Evolutionary conservation across 2,113 vertebrate genomes (phyloP), one percentile per base, ranked within the genome.

Genomic region (Euleptes europaea): DNA sequence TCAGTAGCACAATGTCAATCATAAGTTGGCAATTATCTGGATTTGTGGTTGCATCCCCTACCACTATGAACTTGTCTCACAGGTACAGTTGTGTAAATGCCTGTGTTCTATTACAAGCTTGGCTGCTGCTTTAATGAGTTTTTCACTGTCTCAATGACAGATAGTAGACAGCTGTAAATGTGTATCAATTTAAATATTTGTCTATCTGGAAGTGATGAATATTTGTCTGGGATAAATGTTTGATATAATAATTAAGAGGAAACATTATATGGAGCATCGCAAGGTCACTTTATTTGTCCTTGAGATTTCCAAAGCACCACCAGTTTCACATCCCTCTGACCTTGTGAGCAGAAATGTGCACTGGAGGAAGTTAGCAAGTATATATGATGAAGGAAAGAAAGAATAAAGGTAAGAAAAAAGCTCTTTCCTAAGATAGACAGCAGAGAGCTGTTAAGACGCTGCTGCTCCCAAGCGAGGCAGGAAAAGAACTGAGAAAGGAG

Each of bases 321-420:
- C 47, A 77, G 67, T 91, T 92, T 94, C 84, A 19, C 82, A 93
- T 95, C 91, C 82, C 69, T 83, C 1, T 54, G 78, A 91, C 79
- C 63, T 47, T 70, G 80, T 73, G 84, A 85, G 93, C 80, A 92
- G 91, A 94, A 93, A 95, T 54, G 57, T 81, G 88, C 86, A 84
- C 2, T 88, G 88, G 84, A 88, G 90, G 86, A 94, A 94, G 84
- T 90, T n/a, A n/a, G n/a, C n/a, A n/a, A n/a, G n/a, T n/a, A n/a
- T n/a, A n/a, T n/a, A n/a, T n/a, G n/a, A n/a, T n/a, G n/a, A n/a
- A n/a, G n/a, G n/a, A n/a, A n/a, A n/a, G n/a, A n/a, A n/a, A n/a
- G n/a, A n/a, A n/a, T n/a, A n/a, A n/a, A n/a, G n/a, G n/a, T n/a
- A n/a, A n/a, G n/a, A n/a, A n/a, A n/a, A n/a, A n/a, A n/a, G n/a